Evolutionary conservation across 2,113 vertebrate species (phyloP), one percentile per base, ranked within the genome.

Genomic region (Antennarius striatus): DNA sequence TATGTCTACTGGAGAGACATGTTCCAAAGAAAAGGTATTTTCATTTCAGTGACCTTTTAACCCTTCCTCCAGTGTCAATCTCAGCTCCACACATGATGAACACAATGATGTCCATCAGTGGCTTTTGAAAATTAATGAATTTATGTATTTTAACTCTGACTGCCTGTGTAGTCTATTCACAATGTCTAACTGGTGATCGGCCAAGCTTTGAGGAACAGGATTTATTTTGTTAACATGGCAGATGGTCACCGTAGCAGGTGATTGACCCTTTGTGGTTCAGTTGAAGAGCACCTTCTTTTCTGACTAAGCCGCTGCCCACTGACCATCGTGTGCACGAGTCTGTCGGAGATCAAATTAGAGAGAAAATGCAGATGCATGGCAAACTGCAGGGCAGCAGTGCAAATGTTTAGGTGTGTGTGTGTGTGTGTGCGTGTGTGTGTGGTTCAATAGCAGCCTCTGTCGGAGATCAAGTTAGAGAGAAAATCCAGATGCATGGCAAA

Each of bases 241-340:
- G 79, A 63, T 73, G 76, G 71, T 75, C 57, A 17, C 53, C 39
- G 43, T 47, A 62, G 16, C 40, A 12, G 63, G 65, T 17, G 56
- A 56, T 60, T 74, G 47, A 71, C 66, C 53, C 58, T 66, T 45
- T 49, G 56, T 60, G 62, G 57, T 68, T n/a, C 3, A 15, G 54
- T 54, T 81, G 57, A 83, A 84, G 77, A 77, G 65, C 80, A 61
- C 46, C 42, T 50, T 36, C 22, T 42, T 42, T 36, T 4, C 68
- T 14, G 50, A 11, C 56, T 63, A 3, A 66, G 30, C 29, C 14
- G 28, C 36, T 11, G 10, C 70, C 53, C 16, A 55, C 66, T 68
- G 55, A 17, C 80, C 22, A 61, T 16, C 1, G 30, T 50, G 51
- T 57, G 53, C 40, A 56, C 0, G 68, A 49, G 13, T 16, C 36